Conservation (phyloP, 2,888 invertebrate species). For the Polyommatus icarus region DNA sequence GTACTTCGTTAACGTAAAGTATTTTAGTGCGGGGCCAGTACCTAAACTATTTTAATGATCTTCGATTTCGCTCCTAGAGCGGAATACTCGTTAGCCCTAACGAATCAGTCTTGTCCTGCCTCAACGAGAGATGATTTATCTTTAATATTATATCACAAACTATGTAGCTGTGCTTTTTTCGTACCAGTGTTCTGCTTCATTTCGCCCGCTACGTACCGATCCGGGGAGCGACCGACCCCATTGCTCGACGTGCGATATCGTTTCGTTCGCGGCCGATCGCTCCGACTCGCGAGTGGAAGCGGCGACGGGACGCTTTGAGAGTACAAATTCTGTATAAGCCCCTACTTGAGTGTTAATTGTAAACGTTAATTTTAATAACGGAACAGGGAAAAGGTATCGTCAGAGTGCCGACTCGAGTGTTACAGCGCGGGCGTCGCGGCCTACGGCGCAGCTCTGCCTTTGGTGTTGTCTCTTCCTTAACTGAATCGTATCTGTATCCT, state of each 20-base stretch:
- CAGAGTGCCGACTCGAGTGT: conserved; percentile 52
- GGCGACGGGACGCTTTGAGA: conserved; percentile 79
- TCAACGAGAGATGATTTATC: conserved; percentile 55
- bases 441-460: conserved; percentile 70
- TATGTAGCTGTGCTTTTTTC: conserved; percentile 53
- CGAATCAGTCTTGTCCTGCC: conserved; percentile 53
- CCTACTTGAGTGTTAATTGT: conserved; percentile 76
- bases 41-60: conserved; percentile 40
- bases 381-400: conserved; percentile 67
- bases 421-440: conserved; percentile 62
- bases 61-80: conserved; percentile 33
- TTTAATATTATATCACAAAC: conserved; percentile 62
- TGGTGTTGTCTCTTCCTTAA: conserved; percentile 74
- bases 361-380: conserved; percentile 70
- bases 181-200: conserved; percentile 68
- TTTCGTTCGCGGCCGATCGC: conserved; percentile 45
- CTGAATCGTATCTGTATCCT: conserved; percentile 65
- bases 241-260: conserved; percentile 35
- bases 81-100: conserved; percentile 37
- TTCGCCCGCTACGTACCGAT: conserved; percentile 44
- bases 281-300: conserved; percentile 53
- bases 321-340: conserved; percentile 88
- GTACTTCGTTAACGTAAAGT: conserved; percentile 26
- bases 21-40: conserved; percentile 36
- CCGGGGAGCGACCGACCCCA: conserved; percentile 32